These are phyloP conservation scores for Ictalurus punctatus DNA, from an alignment of 2,113 vertebrate genomes.

Conservation along the genomic window DNA sequence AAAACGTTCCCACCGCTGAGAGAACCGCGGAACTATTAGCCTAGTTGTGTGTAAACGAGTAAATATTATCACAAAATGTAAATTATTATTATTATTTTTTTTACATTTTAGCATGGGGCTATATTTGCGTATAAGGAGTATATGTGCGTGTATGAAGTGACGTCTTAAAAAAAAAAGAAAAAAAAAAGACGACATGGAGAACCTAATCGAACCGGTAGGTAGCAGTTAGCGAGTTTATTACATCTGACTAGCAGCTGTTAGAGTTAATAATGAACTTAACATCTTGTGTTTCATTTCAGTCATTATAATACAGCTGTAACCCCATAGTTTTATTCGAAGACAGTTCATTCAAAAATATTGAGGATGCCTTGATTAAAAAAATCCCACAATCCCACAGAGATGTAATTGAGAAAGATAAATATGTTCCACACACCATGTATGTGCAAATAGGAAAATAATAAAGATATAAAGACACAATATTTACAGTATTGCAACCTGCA, in stretches of 20 bases:
- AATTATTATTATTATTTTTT: background rate
- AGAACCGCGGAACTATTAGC: background rate
- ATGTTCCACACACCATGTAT: background rate
- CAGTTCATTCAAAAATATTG: background rate
- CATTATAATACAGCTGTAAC: background rate
- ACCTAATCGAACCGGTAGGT: slow-evolving; percentile 62
- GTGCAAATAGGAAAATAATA: background rate
- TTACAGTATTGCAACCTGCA: background rate
- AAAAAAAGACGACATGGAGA: slow-evolving; percentile 58
- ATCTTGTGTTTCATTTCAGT: background rate
- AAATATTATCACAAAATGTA: background rate
- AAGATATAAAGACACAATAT: background rate
- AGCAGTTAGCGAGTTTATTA: background rate
- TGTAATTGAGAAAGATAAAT: background rate
- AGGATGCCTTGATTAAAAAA: background rate
- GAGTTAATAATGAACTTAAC: background rate
- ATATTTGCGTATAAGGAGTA: background rate
- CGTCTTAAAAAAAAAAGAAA: background rate
- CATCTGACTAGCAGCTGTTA: background rate
- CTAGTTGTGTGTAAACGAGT: background rate
- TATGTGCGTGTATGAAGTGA: background rate
- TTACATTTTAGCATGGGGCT: background rate
- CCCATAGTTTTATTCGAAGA: background rate
- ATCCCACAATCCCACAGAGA: background rate
- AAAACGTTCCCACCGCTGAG: slow-evolving; percentile 13